Base-by-base conservation (phyloP, 2,113 vertebrate species). In the Dryoscopus gambensis region DNA sequence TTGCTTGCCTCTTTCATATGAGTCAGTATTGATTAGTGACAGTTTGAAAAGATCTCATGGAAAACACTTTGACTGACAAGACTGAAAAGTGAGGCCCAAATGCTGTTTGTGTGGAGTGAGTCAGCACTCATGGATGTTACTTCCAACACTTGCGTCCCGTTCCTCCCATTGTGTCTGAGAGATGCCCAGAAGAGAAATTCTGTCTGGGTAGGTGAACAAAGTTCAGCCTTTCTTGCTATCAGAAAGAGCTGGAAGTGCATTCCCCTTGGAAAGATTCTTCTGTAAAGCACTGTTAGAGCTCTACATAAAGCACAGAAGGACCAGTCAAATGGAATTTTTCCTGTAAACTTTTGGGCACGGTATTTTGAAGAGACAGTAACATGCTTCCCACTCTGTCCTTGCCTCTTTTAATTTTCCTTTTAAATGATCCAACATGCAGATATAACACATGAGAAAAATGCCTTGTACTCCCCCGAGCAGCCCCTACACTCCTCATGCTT, bases 371-470 rank as follows among this genome's bases (percentile, higher is more conserved):
- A 81, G 49, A 75, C 0, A 0, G 25, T 53, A 87, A 40, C 73
- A 67, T n/a, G 52, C 73, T 91, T 96, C 65, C 89, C 76, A 93
- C 47, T 92, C 76, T 91, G 77, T 70, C 53, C 52, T 93, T 84
- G 65, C 76, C 52, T 93, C 47, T 16, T 78, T 86, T 89, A 9
- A 70, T 90, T 92, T 96, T 90, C 57, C 24, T 83, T 95, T 85
- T 25, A 79, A 78, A 59, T 84, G 15, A 83, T 60, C 65, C 86
- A 85, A 53, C 31, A 47, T 73, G 37, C 37, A 44, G 62, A 57
- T 68, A 37, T 81, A 68, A 87, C 50, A 55, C 40, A 49, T 25
- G 57, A 83, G 73, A 78, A 92, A 89, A 82, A 65, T 83, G 49
- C 56, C 49, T 76, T 83, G n/a, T 79, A 87, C 94, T 95, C 87